phyloP scores from a whole-genome alignment of 2,113 vertebrate genomes.

The Rhinolophus sinicus region DNA sequence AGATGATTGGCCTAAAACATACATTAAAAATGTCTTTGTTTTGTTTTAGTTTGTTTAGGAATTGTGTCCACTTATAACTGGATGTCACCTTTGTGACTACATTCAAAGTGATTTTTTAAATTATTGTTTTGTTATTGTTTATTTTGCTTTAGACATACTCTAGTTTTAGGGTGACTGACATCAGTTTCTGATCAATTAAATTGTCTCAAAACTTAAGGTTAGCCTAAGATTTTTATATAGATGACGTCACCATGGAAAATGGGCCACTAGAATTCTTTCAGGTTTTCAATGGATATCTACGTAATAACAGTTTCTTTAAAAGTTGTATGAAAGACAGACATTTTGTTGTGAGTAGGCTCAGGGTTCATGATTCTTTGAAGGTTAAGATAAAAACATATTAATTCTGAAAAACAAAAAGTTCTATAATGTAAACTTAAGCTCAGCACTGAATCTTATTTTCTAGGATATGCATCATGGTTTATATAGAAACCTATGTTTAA shows the following conservation, averaged over 20 bases:
- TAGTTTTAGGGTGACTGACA: neutral
- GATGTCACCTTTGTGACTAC: neutral
- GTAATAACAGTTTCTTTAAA: neutral
- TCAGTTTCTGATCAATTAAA: neutral
- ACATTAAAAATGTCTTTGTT: neutral
- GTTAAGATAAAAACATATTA: neutral
- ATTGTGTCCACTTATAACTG: neutral
- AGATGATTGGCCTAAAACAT: neutral
- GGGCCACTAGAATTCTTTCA: neutral
- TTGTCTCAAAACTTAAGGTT: conserved; percentile 9
- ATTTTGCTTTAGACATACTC: neutral
- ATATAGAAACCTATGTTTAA: neutral
- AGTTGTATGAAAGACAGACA: neutral
- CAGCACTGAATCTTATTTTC: neutral
- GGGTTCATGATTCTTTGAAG: neutral
- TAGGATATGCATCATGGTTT: neutral
- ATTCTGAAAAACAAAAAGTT: conserved; percentile 12
- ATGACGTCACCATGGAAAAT: neutral
- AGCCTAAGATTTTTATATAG: neutral
- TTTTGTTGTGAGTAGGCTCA: neutral
- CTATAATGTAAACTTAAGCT: conserved; percentile 26
- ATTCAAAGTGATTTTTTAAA: neutral
- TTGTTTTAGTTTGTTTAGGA: neutral
- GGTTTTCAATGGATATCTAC: neutral
- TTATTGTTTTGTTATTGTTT: neutral